Conservation (phyloP, 2,113 vertebrate species). For the Stigmatopora nigra region DNA sequence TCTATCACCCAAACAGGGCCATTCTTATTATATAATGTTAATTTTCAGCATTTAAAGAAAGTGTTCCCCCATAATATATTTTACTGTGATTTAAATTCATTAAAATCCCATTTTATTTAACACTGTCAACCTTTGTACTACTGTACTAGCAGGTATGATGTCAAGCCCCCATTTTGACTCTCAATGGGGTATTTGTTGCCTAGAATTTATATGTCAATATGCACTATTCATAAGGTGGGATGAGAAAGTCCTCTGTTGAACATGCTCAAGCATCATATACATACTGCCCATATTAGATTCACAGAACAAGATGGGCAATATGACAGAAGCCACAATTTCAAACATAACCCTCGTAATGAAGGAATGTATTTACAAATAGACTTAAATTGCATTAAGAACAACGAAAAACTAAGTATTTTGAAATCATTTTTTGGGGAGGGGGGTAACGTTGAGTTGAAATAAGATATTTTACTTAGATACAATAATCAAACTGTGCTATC, state of each 20-base stretch:
- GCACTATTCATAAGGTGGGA: conserved; percentile 35
- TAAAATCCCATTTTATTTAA: neutral
- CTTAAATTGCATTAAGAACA: too few species aligned
- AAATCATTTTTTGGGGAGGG: too few species aligned
- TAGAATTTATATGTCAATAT: conserved; percentile 28
- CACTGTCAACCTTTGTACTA: neutral
- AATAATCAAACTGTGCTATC: too few species aligned
- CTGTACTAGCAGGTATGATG: conserved; percentile 33
- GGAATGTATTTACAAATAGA: too few species aligned
- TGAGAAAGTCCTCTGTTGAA: conserved; percentile 37
- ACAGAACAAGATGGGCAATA: neutral
- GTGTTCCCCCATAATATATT: neutral
- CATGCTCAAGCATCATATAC: neutral
- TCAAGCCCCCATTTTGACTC: neutral
- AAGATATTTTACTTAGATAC: too few species aligned
- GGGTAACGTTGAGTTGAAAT: too few species aligned
- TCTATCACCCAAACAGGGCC: too few species aligned
- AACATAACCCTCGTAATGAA: neutral
- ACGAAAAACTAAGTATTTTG: too few species aligned
- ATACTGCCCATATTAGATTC: neutral
- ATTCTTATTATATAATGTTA: neutral
- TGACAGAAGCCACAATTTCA: neutral
- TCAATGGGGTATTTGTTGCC: conserved; percentile 48
- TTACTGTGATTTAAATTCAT: neutral
- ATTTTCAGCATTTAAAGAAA: neutral